Conservation (phyloP, 1,140 invertebrate genomes). For the Heliconius congener region DNA sequence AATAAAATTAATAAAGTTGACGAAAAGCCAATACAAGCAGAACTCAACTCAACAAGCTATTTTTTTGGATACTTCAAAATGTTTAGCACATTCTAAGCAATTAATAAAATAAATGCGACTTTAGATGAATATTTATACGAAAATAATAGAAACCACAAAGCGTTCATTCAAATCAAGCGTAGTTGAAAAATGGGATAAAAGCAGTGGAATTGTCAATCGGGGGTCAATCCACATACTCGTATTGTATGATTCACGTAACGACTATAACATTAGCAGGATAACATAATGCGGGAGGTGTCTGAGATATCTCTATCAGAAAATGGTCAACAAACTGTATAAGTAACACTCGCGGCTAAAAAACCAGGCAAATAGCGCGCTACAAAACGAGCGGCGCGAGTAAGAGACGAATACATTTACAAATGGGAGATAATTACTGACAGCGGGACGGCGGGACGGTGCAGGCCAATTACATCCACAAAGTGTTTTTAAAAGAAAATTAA, state of each 20-base stretch:
- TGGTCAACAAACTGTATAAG: not conserved
- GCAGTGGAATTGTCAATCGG: no score
- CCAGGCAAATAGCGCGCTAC: not conserved
- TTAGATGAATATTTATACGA: not conserved
- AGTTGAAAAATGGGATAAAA: no score
- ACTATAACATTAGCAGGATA: no score
- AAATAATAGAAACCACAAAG: no score
- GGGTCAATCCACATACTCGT: no score
- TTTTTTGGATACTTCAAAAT: no score
- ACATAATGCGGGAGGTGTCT: not conserved
- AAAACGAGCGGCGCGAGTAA: not conserved
- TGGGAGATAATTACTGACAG: constrained; percentile 18
- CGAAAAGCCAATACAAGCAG: not conserved
- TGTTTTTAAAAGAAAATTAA: constrained; percentile 24
- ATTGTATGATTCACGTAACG: no score
- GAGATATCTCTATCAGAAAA: not conserved
- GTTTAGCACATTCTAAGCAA: no score
- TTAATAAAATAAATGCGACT: not conserved
- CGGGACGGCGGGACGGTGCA: not conserved
- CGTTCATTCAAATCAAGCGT: no score
- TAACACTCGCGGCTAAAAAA: not conserved
- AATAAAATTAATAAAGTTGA: not conserved
- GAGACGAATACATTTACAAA: constrained; percentile 4
- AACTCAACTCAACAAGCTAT: not conserved
- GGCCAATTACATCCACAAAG: constrained; percentile 21